Evolutionary conservation across 2,797 vertebrate genomes (phyloP).

Genomic region (Rallus crepitans): DNA sequence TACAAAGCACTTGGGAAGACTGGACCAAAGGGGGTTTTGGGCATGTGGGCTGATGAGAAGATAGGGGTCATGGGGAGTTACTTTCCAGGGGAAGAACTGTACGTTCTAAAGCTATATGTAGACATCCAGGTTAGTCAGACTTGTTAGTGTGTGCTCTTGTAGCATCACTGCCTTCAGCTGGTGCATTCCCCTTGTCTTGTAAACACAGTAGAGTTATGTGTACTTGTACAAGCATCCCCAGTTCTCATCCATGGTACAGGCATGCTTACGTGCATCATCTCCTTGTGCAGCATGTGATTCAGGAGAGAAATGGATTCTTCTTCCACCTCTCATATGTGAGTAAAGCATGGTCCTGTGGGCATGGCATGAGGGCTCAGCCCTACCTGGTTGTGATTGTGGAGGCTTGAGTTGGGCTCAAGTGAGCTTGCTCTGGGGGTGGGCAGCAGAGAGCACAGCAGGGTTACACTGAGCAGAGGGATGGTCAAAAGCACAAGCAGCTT

Average conservation of each 20-base stretch:
- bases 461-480: not conserved
- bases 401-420: not conserved
- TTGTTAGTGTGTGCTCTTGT: not conserved
- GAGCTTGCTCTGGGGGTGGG: not conserved
- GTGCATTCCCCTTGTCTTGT: not conserved
- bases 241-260: not conserved
- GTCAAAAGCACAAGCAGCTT: fast-evolving
- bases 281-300: not conserved
- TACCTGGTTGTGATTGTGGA: not conserved
- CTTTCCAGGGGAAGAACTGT: not conserved
- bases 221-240: not conserved
- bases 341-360: not conserved
- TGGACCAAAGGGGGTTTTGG: not conserved
- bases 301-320: fast-evolving
- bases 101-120: fast-evolving
- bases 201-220: not conserved
- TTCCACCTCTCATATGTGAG: not conserved
- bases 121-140: not conserved
- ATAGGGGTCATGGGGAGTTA: not conserved
- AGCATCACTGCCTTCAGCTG: not conserved
- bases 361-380: not conserved
- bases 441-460: not conserved
- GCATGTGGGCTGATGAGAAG: fast-evolving
- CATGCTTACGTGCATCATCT: not conserved
- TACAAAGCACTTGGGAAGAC: not conserved